Conservation (phyloP, 2,888 invertebrate species). For the Mylabris sibirica region DNA sequence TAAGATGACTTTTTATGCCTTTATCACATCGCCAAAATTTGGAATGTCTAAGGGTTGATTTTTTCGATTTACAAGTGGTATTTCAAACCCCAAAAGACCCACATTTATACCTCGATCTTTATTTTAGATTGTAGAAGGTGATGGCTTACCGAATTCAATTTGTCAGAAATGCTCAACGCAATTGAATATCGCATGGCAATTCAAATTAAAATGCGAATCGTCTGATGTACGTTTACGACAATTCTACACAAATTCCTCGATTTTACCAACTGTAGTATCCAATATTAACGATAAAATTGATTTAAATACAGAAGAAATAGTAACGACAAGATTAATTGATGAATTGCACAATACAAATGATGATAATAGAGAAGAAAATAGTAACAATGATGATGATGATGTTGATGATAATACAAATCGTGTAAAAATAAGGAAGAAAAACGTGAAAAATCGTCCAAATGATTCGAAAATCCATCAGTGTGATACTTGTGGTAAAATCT, state of each 20-base stretch:
- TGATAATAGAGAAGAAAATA: not conserved
- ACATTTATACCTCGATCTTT: not conserved
- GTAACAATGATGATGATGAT: not conserved
- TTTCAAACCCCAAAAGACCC: not conserved
- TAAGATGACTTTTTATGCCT: too few relatives aligned
- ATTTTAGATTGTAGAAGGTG: slow-evolving; percentile 46
- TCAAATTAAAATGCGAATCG: slow-evolving; percentile 50
- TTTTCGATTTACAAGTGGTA: too few relatives aligned
- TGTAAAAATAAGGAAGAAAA: slow-evolving; percentile 25
- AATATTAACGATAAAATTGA: too few relatives aligned
- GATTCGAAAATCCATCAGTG: slow-evolving; percentile 54
- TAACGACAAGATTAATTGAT: not conserved
- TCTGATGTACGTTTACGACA: slow-evolving; percentile 49
- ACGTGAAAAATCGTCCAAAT: slow-evolving; percentile 36
- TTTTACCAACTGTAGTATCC: slow-evolving; percentile 17
- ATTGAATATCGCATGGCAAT: slow-evolving; percentile 50
- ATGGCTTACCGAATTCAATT: slow-evolving; percentile 49
- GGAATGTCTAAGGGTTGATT: too few relatives aligned
- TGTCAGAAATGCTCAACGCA: slow-evolving; percentile 49
- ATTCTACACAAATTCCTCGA: slow-evolving; percentile 44
- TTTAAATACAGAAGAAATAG: not conserved
- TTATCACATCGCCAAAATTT: too few relatives aligned
- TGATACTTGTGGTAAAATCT: slow-evolving; percentile 57
- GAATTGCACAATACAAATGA: slow-evolving; percentile 11
- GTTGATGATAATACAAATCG: not conserved